Conservation (phyloP, 2,888 invertebrate genomes). For the Tubulanus polymorphus region DNA sequence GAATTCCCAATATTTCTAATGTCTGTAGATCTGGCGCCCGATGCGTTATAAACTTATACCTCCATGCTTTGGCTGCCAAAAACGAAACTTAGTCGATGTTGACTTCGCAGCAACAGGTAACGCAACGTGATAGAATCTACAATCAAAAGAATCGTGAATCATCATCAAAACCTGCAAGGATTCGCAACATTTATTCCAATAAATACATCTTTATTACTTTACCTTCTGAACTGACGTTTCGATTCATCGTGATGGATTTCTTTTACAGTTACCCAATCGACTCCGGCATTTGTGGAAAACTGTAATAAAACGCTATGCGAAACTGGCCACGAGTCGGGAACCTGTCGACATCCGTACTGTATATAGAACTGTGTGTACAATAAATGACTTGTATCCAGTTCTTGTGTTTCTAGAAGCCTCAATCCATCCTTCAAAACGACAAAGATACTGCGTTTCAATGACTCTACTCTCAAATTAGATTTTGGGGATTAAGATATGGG, state of each 20-base stretch:
- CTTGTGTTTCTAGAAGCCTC: conserved; percentile 48
- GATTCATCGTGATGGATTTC: conserved; percentile 39
- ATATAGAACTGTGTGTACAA: conserved; percentile 50
- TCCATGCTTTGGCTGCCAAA: conserved; percentile 53
- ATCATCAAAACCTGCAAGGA: background rate
- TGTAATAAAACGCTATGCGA: conserved; percentile 51
- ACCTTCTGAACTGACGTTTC: too few species aligned
- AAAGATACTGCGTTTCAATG: too few species aligned
- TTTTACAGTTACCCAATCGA: conserved; percentile 52
- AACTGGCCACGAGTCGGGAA: conserved; percentile 36
- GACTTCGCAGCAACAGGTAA: conserved; percentile 40
- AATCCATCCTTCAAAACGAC: conserved; percentile 37
- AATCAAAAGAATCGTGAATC: conserved; percentile 8
- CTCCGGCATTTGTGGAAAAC: conserved; percentile 54
- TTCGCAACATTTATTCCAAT: too few species aligned
- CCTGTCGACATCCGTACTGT: conserved; percentile 45
- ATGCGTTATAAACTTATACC: too few species aligned
- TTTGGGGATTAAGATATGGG: too few species aligned
- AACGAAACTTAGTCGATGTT: conserved; percentile 52
- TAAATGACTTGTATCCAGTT: conserved; percentile 52
- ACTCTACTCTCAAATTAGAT: too few species aligned
- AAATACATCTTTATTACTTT: too few species aligned
- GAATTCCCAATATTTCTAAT: too few species aligned
- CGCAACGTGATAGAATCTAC: conserved; percentile 42
- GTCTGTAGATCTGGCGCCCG: too few species aligned